A percentile compares a stretch with the other conserved stretches of the same genome.
Conservation (phyloP, 2,888 invertebrate genomes). For the Andrena camellia region DNA sequence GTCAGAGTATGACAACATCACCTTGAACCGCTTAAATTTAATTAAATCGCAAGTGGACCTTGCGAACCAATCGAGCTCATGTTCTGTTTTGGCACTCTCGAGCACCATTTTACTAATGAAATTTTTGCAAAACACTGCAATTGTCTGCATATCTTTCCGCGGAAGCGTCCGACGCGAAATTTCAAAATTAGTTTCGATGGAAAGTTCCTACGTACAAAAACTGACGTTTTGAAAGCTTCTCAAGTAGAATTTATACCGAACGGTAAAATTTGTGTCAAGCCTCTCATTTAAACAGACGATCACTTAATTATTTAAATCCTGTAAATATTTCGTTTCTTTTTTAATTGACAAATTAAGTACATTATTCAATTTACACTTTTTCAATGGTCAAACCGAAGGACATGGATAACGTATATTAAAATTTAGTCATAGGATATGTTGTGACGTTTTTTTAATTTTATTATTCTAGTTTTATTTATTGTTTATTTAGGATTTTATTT, state of each 20-base stretch:
- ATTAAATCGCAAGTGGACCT: slow-evolving; percentile 64
- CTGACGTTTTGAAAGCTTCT: neutral
- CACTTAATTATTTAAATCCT: too few species aligned
- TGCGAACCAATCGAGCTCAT: slow-evolving; percentile 66
- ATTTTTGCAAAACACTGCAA: neutral
- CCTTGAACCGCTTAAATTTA: slow-evolving; percentile 66
- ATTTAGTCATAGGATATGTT: too few species aligned
- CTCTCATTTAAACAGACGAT: too few species aligned
- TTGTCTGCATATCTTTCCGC: neutral
- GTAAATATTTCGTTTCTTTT: too few species aligned
- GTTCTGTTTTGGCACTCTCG: slow-evolving; percentile 33
- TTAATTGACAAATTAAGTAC: too few species aligned
- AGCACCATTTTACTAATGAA: neutral
- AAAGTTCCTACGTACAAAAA: neutral
- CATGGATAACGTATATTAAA: too few species aligned
- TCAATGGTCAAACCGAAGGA: too few species aligned
- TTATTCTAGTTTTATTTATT: too few species aligned
- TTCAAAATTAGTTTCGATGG: neutral
- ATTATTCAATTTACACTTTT: too few species aligned
- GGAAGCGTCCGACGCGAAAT: neutral
- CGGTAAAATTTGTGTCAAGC: too few species aligned
- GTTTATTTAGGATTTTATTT: too few species aligned
- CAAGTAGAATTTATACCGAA: neutral
- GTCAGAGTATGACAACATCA: slow-evolving; percentile 8
- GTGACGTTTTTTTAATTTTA: too few species aligned